Evolutionary conservation across 2,113 vertebrate genomes (phyloP), one percentile per base, ranked within the genome.

Genomic region (Hirundichthys speculiger): DNA sequence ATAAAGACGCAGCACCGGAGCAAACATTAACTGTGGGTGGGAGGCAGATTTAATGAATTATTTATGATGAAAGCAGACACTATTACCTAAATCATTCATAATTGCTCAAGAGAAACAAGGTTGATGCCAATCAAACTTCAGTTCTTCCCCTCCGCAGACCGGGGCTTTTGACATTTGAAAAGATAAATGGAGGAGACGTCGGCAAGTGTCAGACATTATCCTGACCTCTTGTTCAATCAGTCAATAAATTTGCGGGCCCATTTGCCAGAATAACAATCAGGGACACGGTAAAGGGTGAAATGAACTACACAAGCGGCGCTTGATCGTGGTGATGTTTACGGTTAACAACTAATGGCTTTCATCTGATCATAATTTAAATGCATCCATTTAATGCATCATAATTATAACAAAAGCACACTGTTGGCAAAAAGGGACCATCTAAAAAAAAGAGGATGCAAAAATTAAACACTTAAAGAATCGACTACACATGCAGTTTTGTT

Each of bases 1-100:
- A 5, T 39, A 20, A 19, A 16, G 18, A 13, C 18, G n/a, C 46
- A 24, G 16, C 41, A 13, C 25, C 2, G 14, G 42, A 62, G n/a
- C 48, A 75, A 49, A 58, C 59, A 75, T 34, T 18, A 43, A 64
- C 59, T 38, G 52, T 18, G 52, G 46, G 65, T 69, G 47, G 61
- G 4, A 69, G 51, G 34, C 40, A 57, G 56, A 27, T 47, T 49
- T 69, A 5, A 77, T 91, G 70, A 83, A 90, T 91, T 79, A 91
- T 91, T 87, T 69, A 93, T 91, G 68, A 86, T 16, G 11, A 54
- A 74, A 87, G 83, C 80, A 82, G 66, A 75, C 86, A 81, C 76
- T 80, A 80, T 86, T 74, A 75, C 71, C 70, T 70, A 72, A 90
- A 84, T 85, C 66, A 86, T 82, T 89, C 69, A 86, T 82, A 83